phyloP scores from a whole-genome alignment of 2,797 vertebrate genomes.

The Pachyuromys duprasi region DNA sequence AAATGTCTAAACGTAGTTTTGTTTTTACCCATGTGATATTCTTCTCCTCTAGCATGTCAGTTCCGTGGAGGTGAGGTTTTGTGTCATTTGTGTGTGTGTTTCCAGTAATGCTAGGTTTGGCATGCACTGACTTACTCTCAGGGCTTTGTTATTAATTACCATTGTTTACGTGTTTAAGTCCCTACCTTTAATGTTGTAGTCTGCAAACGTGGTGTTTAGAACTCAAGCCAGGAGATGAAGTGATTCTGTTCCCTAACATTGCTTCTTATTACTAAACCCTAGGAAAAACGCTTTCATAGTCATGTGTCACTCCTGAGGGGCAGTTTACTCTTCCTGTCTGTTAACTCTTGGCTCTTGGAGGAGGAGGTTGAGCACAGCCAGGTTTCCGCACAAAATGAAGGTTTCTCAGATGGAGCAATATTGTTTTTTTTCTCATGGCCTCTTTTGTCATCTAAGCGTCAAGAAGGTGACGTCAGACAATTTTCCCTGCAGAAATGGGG shows the following conservation, averaged over 20 bases:
- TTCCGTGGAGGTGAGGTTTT: neutral
- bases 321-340: neutral
- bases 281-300: neutral
- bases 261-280: neutral
- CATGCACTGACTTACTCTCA: neutral
- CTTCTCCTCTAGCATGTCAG: neutral
- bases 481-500: neutral
- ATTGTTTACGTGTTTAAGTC: conserved; percentile 1
- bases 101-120: neutral
- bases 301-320: neutral
- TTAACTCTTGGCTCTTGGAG: neutral
- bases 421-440: neutral
- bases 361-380: neutral
- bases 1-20: neutral
- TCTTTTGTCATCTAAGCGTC: conserved; percentile 17
- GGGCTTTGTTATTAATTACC: neutral
- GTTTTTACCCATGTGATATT: neutral
- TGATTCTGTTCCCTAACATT: neutral
- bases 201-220: neutral
- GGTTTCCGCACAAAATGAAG: neutral
- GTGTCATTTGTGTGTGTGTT: neutral
- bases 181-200: neutral
- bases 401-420: neutral
- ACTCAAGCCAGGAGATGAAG: neutral
- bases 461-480: neutral